Conservation (phyloP, 2,888 invertebrate species). For the Bellardia pandia region DNA sequence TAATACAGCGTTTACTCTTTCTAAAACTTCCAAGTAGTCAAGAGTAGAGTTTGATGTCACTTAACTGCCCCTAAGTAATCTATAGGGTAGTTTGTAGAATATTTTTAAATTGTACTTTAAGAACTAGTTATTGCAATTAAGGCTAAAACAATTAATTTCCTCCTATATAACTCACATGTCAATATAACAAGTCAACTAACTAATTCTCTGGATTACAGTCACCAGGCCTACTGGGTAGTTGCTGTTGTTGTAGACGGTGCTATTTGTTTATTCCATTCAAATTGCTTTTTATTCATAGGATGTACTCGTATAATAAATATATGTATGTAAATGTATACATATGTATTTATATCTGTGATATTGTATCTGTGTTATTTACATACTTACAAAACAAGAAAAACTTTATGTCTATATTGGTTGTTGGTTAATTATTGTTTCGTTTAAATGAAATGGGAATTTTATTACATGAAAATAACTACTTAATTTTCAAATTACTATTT, state of each 20-base stretch:
- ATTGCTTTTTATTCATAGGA: conserved; percentile 38
- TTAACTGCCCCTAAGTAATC: too few relatives aligned
- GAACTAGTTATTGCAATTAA: too few relatives aligned
- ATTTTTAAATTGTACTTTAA: too few relatives aligned
- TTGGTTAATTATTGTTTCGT: conserved; percentile 56
- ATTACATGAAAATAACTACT: conserved; percentile 69
- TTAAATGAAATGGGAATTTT: conserved; percentile 55
- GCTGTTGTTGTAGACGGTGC: neutral
- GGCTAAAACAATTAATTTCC: too few relatives aligned
- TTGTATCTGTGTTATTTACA: neutral
- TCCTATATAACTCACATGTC: too few relatives aligned
- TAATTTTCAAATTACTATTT: conserved; percentile 66
- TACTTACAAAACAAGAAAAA: conserved; percentile 33
- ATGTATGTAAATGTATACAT: neutral
- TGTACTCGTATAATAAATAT: neutral
- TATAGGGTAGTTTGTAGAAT: too few relatives aligned
- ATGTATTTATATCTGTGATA: neutral
- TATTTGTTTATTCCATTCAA: conserved; percentile 56
- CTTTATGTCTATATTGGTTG: conserved; percentile 48
- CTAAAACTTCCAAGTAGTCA: too few relatives aligned
- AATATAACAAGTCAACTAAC: too few relatives aligned
- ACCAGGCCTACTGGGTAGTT: too few relatives aligned
- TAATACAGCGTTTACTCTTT: too few relatives aligned
- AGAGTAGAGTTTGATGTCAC: too few relatives aligned
- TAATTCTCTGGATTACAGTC: too few relatives aligned